Base-by-base conservation (phyloP, 2,113 vertebrate species). In the Cryptotis parvus region DNA sequence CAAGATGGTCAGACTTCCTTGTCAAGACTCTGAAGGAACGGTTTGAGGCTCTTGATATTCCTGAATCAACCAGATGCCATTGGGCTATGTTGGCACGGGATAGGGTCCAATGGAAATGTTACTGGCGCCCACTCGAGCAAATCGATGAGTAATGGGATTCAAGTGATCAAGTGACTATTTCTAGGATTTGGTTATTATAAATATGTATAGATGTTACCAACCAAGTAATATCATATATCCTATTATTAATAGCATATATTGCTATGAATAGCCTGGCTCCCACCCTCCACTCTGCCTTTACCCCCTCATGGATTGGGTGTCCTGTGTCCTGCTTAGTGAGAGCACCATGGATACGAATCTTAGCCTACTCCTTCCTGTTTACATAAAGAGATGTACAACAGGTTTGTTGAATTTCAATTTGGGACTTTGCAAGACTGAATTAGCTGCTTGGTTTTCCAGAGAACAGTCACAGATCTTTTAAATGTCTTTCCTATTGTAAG, bases 401-500 rank as follows among this genome's bases (percentile, higher is more conserved):
- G 31, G 35, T n/a, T 77, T 39, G 9, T 8, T 49, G 92, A 84
- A 33, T 80, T 52, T 63, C 83, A 66, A 7, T 11, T 31, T 31
- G 29, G 45, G 33, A 31, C 75, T 84, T 89, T 27, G 2, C 18
- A 76, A n/a, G 52, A 76, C 49, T 85, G 78, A 83, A 83, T 87
- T 90, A 91, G 72, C 33, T 68, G 33, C 24, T 89, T 27, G 45
- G 63, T 0, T 89, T 92, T 95, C 86, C 79, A 80, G 88, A 82
- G 43, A 94, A 79, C 20, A 69, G 12, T 83, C 90, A 83, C 82
- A 4, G 74, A 37, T 79, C 7, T 1, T 84, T 26, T 69, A 83
- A 92, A 43, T 88, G 20, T 88, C 43, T 87, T 91, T 89, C 74
- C 82, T 12, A 31, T 55, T 92, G 35, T 49, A 55, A 92, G 52